Evolutionary conservation across 2,888 invertebrate species (phyloP).

Genomic region (Epirrita christyi): DNA sequence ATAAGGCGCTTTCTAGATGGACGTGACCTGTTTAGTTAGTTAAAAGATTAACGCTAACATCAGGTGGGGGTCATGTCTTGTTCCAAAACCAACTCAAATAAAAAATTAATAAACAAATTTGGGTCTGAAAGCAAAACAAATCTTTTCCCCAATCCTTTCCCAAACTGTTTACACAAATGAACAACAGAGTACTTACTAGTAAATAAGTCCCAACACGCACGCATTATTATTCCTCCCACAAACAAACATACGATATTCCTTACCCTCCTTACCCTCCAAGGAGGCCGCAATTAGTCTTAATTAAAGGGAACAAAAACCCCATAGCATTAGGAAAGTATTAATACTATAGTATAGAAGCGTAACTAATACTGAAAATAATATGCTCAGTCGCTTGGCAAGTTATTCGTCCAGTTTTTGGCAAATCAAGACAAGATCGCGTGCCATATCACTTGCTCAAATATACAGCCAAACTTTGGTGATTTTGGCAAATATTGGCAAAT

Average conservation of each 20-base stretch:
- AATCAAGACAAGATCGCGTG: too few species aligned
- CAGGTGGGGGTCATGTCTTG: too few species aligned
- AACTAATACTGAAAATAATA: background rate
- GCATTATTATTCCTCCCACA: constrained; percentile 42
- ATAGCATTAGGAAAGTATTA: constrained; percentile 26
- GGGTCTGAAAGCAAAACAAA: background rate
- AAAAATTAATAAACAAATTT: background rate
- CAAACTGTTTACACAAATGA: constrained; percentile 25
- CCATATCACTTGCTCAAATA: too few species aligned
- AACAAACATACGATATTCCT: constrained; percentile 37
- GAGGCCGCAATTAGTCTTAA: constrained; percentile 72
- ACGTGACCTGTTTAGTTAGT: too few species aligned
- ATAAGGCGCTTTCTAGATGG: too few species aligned
- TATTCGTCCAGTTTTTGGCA: too few species aligned
- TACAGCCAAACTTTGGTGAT: too few species aligned
- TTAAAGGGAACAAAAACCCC: constrained; percentile 58
- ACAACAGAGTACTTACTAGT: constrained; percentile 13
- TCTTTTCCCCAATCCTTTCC: constrained; percentile 11
- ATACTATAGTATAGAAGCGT: constrained; percentile 5
- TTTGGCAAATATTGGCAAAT: too few species aligned
- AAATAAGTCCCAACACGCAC: constrained; percentile 33
- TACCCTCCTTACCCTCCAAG: constrained; percentile 46
- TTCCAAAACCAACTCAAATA: too few species aligned
- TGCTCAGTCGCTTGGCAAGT: too few species aligned
- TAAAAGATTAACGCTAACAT: too few species aligned